Evolutionary conservation across 2,797 vertebrate genomes (phyloP).

Genomic region (Molossus alvarezi): DNA sequence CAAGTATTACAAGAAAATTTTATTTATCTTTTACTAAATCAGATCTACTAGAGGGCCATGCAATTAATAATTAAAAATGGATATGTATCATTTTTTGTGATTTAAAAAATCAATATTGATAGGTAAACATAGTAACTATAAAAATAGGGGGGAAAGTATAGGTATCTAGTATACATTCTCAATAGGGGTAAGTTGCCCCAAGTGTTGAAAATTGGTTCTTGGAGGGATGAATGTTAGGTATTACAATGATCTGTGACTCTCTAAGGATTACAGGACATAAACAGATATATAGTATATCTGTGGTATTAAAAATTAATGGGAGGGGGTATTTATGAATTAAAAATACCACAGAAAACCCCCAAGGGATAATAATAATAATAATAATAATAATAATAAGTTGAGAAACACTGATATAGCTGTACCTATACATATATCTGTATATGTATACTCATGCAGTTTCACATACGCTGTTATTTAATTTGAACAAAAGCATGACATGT

Average conservation of each 20-base stretch:
- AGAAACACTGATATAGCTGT: background rate
- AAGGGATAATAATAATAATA: background rate
- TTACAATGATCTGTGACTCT: background rate
- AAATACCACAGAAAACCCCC: background rate
- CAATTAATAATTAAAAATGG: conserved; percentile 10
- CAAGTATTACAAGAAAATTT: background rate
- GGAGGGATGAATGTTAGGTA: background rate
- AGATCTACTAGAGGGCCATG: background rate
- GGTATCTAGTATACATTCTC: background rate
- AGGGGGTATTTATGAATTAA: background rate
- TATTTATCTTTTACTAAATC: background rate
- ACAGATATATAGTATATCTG: background rate
- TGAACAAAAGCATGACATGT: background rate
- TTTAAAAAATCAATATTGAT: background rate
- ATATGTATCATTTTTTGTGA: background rate
- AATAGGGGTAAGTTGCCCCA: background rate
- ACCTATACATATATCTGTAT: background rate
- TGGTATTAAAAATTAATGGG: background rate
- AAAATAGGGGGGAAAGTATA: background rate
- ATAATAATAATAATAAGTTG: background rate
- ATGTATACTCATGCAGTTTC: background rate
- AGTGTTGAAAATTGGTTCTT: conserved; percentile 25
- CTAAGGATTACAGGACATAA: background rate
- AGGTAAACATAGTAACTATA: background rate
- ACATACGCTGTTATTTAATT: background rate